A percentile compares a stretch with the other conserved stretches of the same genome.
Conservation (phyloP, 1,140 invertebrate species). For the Apis florea region DNA sequence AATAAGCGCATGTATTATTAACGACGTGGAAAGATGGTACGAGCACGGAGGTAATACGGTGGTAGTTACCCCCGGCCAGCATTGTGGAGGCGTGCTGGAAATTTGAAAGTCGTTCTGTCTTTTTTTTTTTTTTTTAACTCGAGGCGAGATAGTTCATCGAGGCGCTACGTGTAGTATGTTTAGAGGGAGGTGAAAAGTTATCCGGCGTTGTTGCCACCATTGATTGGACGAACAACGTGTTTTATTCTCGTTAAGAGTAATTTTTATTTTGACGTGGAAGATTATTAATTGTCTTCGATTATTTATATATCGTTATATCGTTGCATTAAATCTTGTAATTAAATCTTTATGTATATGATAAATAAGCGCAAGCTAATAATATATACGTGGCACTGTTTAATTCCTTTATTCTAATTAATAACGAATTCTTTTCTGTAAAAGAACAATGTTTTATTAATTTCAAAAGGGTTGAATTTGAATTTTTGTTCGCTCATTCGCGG, state of each 20-base stretch:
- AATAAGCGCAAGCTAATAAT: too few species aligned
- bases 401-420: too few species aligned
- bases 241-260: background rate
- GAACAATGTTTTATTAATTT: too few species aligned
- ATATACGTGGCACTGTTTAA: too few species aligned
- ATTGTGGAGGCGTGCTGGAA: background rate
- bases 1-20: conserved; percentile 31
- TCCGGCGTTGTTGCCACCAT: background rate
- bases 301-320: too few species aligned
- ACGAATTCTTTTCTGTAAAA: too few species aligned
- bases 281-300: too few species aligned
- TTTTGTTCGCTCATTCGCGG: too few species aligned
- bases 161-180: background rate
- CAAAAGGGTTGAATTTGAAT: too few species aligned
- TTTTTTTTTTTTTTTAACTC: background rate
- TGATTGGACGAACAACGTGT: background rate
- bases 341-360: too few species aligned
- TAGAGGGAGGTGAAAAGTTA: background rate
- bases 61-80: background rate
- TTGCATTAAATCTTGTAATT: too few species aligned
- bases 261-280: too few species aligned
- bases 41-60: background rate
- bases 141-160: background rate
- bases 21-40: background rate
- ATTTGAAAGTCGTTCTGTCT: conserved; percentile 2